These are phyloP conservation scores for Stictocephala bisonia DNA, from an alignment of 2,888 invertebrate species.

Conservation along the genomic window DNA sequence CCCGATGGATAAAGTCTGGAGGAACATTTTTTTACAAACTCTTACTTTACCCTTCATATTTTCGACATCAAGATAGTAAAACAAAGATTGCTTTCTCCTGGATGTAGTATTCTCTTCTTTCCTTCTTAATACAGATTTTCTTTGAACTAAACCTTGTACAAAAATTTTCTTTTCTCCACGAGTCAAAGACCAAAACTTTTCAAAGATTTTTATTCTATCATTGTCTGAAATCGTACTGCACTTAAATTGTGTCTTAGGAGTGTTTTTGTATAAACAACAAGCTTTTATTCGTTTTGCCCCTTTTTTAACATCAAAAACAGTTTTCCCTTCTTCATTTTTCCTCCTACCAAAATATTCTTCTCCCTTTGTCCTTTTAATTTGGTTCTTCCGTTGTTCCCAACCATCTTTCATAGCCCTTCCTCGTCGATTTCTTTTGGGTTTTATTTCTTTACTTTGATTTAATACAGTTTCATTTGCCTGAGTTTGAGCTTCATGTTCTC, in stretches of 20 bases:
- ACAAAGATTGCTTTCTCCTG: slow-evolving; percentile 15
- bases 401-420: slow-evolving; percentile 4
- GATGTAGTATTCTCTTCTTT: not conserved
- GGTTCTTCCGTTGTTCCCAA: slow-evolving; percentile 6
- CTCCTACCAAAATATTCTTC: slow-evolving; percentile 20
- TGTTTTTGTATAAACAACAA: not conserved
- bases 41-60: not conserved
- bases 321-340: slow-evolving; percentile 20
- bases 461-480: not conserved
- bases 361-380: slow-evolving; percentile 21
- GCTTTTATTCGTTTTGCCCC: not conserved
- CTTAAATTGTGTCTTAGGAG: not conserved
- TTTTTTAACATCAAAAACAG: slow-evolving; percentile 11
- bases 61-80: slow-evolving; percentile 9
- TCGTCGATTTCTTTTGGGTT: slow-evolving; percentile 9
- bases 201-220: slow-evolving; percentile 16
- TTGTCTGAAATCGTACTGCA: slow-evolving; percentile 16
- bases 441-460: not conserved
- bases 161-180: slow-evolving; percentile 25
- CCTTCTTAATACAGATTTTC: slow-evolving; percentile 9
- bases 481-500: not conserved
- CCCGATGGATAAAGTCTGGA: not conserved
- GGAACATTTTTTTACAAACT: slow-evolving; percentile 10
- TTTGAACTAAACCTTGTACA: slow-evolving; percentile 2
- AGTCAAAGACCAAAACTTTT: slow-evolving; percentile 21